Conservation (phyloP, 2,888 invertebrate genomes). For the Phymatocera aterrima region DNA sequence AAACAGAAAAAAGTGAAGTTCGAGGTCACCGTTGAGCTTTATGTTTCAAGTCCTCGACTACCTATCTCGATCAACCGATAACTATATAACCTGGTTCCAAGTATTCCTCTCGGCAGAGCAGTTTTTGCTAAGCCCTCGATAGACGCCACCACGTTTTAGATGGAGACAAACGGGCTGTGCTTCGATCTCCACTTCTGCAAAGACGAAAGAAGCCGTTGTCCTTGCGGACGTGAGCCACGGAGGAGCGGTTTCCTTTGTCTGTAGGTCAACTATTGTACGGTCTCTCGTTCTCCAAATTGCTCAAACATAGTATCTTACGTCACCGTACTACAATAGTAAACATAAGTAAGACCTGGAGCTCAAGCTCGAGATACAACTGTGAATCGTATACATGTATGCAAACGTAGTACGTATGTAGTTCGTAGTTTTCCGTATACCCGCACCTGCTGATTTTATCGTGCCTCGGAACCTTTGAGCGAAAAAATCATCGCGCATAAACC, state of each 20-base stretch:
- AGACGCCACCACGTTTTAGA: background rate
- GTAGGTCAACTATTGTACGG: constrained; percentile 44
- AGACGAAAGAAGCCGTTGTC: constrained; percentile 55
- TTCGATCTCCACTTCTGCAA: constrained; percentile 23
- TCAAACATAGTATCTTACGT: constrained; percentile 40
- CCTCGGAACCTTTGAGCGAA: background rate
- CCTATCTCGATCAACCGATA: background rate
- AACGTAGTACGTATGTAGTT: background rate
- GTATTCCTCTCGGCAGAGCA: constrained; percentile 29
- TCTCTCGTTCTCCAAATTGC: constrained; percentile 17
- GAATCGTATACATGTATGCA: no score
- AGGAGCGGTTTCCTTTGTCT: constrained; percentile 37
- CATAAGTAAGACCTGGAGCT: background rate
- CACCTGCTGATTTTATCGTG: background rate
- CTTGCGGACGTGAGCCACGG: constrained; percentile 51
- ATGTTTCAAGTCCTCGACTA: background rate
- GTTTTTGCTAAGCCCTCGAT: constrained; percentile 17
- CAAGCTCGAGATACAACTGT: no score
- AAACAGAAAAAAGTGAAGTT: constrained; percentile 9
- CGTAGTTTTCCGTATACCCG: background rate
- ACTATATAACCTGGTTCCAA: constrained; percentile 36
- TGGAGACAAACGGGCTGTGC: background rate
- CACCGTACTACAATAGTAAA: background rate
- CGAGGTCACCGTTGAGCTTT: constrained; percentile 4
- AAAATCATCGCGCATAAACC: background rate